Base-by-base conservation (phyloP, 2,113 vertebrate species). In the Lepus timidus region DNA sequence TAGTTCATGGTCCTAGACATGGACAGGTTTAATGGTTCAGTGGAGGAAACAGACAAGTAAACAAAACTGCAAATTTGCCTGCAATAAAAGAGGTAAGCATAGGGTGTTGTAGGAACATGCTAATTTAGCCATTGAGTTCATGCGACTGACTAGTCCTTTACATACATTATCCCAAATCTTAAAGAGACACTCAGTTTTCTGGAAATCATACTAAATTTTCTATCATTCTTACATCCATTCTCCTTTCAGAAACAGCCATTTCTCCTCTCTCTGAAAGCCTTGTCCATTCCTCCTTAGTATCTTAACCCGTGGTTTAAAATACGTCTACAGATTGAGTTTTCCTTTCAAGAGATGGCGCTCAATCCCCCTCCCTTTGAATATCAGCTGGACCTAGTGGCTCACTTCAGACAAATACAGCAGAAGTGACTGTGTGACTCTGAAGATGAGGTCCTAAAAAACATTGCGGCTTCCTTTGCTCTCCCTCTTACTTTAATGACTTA, bases 391-490 rank as follows among this genome's bases (percentile, higher is more conserved):
- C 70, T 51, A n/a, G 31, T 44, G 36, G 20, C 71, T 88, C 44
- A 82, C 80, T 95, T 88, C 52, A 70, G 31, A 81, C 20, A 71
- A 36, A 76, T 62, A 88, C 78, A 55, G 71, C 51, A 70, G 55
- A 68, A 85, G 49, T 17, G 22, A 22, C 44, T 76, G 20, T 52
- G 52, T 58, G 55, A 80, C 58, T 85, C 85, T 17, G n/a, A 29
- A 86, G 67, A 86, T 14, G 9, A 61, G 14, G 58, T 85, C 55
- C 49, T 85, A 80, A 89, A 80, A 93, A 58, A 9, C 16, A 75
- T 7, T n/a, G 36, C 39, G 33, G 20, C 22, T 61, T 93, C 67
- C 10, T 13, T 81, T 80, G 23, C 25, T 85, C 55, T 76, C 67
- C 58, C 17, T 73, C 17, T 67, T 33, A n/a, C 36, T 62, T 51